Percentiles rank a stretch among this genome's conserved stretches.
These are phyloP conservation scores for Semnornis frantzii DNA, from an alignment of 2,113 vertebrate genomes.

Conservation along the genomic window DNA sequence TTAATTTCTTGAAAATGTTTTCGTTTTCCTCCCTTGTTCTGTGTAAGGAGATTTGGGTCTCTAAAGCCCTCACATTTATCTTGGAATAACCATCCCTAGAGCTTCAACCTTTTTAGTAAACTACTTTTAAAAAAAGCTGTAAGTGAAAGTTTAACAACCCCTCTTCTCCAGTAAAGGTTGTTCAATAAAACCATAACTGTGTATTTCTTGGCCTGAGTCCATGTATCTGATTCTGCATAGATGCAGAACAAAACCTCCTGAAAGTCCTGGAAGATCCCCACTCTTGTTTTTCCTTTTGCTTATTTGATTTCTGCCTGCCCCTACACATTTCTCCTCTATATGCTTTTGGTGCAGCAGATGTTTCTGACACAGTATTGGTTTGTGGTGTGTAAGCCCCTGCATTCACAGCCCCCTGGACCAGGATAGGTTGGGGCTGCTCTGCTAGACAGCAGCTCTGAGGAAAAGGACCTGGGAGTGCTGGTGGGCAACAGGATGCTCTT, in stretches of 20 bases:
- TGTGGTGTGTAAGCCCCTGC: background rate
- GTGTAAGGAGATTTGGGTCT: background rate
- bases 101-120: conserved; percentile 25
- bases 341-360: background rate
- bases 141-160: conserved; percentile 3
- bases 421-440: no score
- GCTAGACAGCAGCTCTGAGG: no score
- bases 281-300: background rate
- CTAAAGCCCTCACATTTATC: background rate
- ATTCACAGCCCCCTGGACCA: background rate
- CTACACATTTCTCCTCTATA: accelerated
- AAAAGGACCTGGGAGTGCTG: no score
- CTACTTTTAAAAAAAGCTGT: background rate
- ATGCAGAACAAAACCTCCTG: background rate
- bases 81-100: background rate
- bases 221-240: background rate
- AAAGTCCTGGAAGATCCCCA: background rate
- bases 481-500: no score
- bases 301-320: background rate
- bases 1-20: background rate
- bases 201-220: conserved; percentile 3
- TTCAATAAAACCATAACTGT: conserved; percentile 28
- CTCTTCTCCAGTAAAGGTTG: conserved; percentile 5
- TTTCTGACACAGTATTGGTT: background rate
- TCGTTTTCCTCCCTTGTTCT: background rate